Evolutionary conservation across 2,888 invertebrate species (phyloP).

Genomic region (Ochlodes sylvanus): DNA sequence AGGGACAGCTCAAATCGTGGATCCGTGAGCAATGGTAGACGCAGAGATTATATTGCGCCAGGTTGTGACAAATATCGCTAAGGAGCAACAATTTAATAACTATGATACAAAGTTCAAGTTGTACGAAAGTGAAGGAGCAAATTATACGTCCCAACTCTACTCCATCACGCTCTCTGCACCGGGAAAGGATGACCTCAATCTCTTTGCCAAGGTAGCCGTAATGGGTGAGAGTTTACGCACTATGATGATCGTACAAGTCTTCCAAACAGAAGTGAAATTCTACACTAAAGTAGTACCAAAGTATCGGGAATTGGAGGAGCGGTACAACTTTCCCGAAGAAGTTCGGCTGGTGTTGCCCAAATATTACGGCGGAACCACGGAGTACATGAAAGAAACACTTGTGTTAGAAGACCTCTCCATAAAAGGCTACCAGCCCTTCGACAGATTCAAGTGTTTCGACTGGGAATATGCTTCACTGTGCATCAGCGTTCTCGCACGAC

Average conservation of each 20-base stretch:
- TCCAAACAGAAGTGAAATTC: slow-evolving; percentile 44
- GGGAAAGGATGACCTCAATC: slow-evolving; percentile 46
- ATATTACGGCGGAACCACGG: slow-evolving; percentile 44
- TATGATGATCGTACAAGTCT: slow-evolving; percentile 35
- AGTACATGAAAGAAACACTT: slow-evolving; percentile 46
- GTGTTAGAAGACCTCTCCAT: slow-evolving; percentile 50
- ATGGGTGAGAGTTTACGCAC: slow-evolving; percentile 45
- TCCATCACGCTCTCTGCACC: slow-evolving; percentile 48
- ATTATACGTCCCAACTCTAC: slow-evolving; percentile 60
- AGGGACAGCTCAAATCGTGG: no score
- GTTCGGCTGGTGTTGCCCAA: slow-evolving; percentile 47
- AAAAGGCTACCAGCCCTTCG: slow-evolving; percentile 46
- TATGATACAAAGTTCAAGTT: slow-evolving; percentile 50
- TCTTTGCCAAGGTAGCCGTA: slow-evolving; percentile 48
- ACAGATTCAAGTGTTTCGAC: slow-evolving; percentile 49
- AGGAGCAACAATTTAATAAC: slow-evolving; percentile 49
- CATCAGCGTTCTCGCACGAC: slow-evolving; percentile 52
- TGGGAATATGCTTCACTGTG: slow-evolving; percentile 52
- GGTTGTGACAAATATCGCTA: slow-evolving; percentile 52
- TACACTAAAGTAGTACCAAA: slow-evolving; percentile 46
- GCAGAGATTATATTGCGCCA: slow-evolving; percentile 46
- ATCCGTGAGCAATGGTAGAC: slow-evolving; percentile 50
- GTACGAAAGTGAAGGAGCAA: slow-evolving; percentile 57
- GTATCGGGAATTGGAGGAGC: slow-evolving; percentile 44
- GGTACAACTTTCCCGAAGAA: slow-evolving; percentile 43